phyloP scores from a whole-genome alignment of 2,113 vertebrate genomes.

The Spea multiplicata region DNA sequence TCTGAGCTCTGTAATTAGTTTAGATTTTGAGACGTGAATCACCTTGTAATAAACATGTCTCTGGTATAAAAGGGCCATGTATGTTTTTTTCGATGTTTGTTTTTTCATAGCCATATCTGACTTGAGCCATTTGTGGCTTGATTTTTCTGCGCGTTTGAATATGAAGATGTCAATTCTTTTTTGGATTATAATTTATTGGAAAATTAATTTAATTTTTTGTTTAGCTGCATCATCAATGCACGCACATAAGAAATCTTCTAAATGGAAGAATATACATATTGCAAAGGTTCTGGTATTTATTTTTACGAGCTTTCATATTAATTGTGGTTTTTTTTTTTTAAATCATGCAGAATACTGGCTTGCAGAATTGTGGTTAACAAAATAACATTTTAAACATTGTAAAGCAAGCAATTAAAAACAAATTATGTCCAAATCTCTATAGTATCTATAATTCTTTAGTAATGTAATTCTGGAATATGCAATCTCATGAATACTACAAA shows the following conservation, averaged over 20 bases:
- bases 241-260: conserved; percentile 48
- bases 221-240: conserved; percentile 47
- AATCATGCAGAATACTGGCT: too few species aligned
- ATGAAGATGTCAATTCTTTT: conserved; percentile 55
- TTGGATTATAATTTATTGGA: conserved; percentile 51
- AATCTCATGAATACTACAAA: too few species aligned
- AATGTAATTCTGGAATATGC: too few species aligned
- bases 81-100: background rate
- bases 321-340: too few species aligned
- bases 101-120: conserved; percentile 20
- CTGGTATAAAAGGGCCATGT: conserved; percentile 58
- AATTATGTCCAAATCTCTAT: too few species aligned
- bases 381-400: too few species aligned
- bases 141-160: conserved; percentile 24
- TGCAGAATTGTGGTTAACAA: too few species aligned
- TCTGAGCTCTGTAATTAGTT: conserved; percentile 60
- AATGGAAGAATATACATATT: conserved; percentile 53
- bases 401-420: too few species aligned
- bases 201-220: conserved; percentile 52
- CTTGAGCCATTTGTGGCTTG: background rate
- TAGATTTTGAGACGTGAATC: conserved; percentile 62
- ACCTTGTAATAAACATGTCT: conserved; percentile 53
- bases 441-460: too few species aligned
- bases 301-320: background rate
- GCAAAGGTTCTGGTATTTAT: conserved; percentile 61